phyloP scores from a whole-genome alignment of 2,113 vertebrate species.

The Phasianus colchicus region DNA sequence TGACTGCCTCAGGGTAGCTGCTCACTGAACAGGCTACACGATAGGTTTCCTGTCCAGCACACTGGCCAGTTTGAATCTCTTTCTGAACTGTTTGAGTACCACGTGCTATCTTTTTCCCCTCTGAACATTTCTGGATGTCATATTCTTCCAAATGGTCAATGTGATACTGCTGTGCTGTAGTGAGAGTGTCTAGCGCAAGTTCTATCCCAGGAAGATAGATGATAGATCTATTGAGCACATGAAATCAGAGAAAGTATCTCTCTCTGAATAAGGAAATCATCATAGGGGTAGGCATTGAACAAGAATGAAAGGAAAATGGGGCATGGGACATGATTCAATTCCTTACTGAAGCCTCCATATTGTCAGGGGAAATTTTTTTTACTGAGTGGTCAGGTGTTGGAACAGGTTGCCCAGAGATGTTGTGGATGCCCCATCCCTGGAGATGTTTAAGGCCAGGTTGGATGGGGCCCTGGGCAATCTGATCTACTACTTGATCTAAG shows the following conservation, averaged over 20 bases:
- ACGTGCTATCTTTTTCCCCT: background rate
- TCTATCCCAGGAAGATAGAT: background rate
- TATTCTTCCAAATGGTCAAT: background rate
- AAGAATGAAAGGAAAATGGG: background rate
- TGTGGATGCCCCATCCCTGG: no score
- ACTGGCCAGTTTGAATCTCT: background rate
- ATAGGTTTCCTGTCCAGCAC: background rate
- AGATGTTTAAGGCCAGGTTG: no score
- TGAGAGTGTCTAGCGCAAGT: background rate
- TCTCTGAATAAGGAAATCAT: background rate
- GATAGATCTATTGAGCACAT: background rate
- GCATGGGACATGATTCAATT: background rate
- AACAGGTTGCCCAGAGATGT: no score
- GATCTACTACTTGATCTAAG: no score
- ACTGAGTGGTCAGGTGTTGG: no score
- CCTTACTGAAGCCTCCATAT: background rate
- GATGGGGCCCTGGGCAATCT: no score
- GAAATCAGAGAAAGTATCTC: background rate
- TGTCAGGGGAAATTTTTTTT: no score
- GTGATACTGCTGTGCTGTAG: background rate
- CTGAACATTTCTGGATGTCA: background rate
- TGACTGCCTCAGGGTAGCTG: background rate
- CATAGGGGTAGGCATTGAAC: background rate
- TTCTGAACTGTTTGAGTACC: background rate
- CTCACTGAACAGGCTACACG: background rate